A percentile compares a stretch with the other conserved stretches of the same genome.
phyloP scores from a whole-genome alignment of 2,113 vertebrate species.

The Forbesichthys papilliferus region DNA sequence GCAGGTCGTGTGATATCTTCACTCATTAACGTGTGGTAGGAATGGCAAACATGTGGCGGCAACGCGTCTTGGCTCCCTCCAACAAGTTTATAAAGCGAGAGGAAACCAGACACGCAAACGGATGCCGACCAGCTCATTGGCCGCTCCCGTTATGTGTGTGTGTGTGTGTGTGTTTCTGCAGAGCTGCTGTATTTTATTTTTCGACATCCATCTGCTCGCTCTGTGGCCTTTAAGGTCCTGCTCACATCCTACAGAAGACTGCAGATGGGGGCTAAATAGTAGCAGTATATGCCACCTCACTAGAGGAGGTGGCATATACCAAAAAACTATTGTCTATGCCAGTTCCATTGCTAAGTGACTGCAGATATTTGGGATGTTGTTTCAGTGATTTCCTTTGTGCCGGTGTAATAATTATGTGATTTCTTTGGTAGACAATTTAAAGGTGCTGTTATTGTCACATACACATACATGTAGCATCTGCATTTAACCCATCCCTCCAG shows the following conservation, averaged over 20 bases:
- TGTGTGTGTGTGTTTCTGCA: conserved; percentile 42
- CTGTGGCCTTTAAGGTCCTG: conserved; percentile 51
- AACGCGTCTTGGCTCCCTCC: conserved; percentile 50
- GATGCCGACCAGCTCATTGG: conserved; percentile 24
- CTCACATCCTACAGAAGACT: conserved; percentile 35
- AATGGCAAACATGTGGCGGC: conserved; percentile 64
- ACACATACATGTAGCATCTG: too few species aligned
- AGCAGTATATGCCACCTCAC: conserved; percentile 53
- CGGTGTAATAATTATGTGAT: not conserved
- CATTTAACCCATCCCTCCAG: too few species aligned
- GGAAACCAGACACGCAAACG: conserved; percentile 66
- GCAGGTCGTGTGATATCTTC: conserved; percentile 38
- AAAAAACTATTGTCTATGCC: conserved; percentile 65
- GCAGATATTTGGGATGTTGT: conserved; percentile 67
- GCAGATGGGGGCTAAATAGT: conserved; percentile 72
- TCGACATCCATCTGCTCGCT: conserved; percentile 51
- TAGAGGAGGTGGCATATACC: conserved; percentile 52
- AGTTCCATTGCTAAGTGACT: conserved; percentile 72
- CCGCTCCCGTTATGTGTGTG: conserved; percentile 4
- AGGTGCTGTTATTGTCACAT: too few species aligned
- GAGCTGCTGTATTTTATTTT: conserved; percentile 68
- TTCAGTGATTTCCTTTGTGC: conserved; percentile 38
- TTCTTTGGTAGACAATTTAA: too few species aligned
- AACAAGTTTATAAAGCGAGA: conserved; percentile 42
- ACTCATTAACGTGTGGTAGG: conserved; percentile 59